These are phyloP conservation scores for Lanistes nyassanus DNA, from an alignment of 1,140 invertebrate genomes.

Conservation along the genomic window DNA sequence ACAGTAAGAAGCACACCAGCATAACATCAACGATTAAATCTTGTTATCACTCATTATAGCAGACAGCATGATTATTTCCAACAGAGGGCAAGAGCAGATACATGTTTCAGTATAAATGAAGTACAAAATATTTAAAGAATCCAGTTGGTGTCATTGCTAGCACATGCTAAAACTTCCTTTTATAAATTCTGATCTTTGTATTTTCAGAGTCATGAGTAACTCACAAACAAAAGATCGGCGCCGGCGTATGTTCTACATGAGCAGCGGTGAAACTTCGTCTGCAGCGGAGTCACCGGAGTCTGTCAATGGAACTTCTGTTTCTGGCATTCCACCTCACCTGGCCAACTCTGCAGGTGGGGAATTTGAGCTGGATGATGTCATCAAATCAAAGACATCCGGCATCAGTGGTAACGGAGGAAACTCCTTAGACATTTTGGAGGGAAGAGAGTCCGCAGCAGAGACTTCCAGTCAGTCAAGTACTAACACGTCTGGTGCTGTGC, in stretches of 20 bases:
- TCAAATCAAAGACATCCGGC: constrained; percentile 15
- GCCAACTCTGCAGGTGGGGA: constrained; percentile 22
- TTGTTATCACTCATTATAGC: no score
- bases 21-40: no score
- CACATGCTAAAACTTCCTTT: no score
- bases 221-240: constrained; percentile 22
- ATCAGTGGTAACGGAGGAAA: constrained; percentile 15
- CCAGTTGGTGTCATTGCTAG: no score
- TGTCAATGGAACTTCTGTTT: constrained; percentile 12
- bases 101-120: no score
- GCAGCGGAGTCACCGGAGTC: constrained; percentile 47
- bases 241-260: constrained; percentile 52
- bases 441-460: constrained; percentile 21
- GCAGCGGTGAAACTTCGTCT: constrained; percentile 57
- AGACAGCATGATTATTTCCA: no score
- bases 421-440: not conserved
- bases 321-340: constrained; percentile 3
- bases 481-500: constrained; percentile 2
- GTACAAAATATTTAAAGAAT: no score
- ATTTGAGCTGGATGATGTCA: constrained; percentile 36
- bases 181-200: no score
- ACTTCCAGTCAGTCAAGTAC: constrained; percentile 33
- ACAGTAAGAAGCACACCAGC: no score
- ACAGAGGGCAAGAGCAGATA: no score
- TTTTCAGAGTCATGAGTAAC: not conserved